Base-by-base conservation (phyloP, 2,888 invertebrate genomes). In the Tetragonula carbonaria region DNA sequence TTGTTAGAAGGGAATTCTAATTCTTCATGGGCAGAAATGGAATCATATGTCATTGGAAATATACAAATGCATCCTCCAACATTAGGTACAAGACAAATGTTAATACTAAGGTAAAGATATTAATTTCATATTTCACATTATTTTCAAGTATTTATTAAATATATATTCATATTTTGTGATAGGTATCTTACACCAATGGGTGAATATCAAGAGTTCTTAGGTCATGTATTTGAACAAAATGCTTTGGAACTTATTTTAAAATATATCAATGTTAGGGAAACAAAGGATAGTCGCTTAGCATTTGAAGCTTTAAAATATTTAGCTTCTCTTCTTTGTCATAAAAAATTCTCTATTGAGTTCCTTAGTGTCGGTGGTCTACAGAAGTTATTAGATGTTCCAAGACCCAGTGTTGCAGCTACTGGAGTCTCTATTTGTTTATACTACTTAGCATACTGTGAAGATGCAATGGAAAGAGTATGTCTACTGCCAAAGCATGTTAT, bases 331-430 rank as follows among this genome's bases (percentile, higher is more conserved):
- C 96, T 99, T 21, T 99, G 99, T 93, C 99, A 99, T 95, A 99
- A 99, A 95, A 99, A 99, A 95, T 99, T 99, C 95, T 98, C 98
- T 0, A 97, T 99, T 53, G 99, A 99, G 94, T 99, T 99, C 94
- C 97, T 99, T 73, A 96, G 97, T 80, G 96, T 97, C 93, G 97
- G 97, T 51, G 99, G 99, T 0, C 94, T 99, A 67, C 95, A 98
- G 96, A 96, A 97, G 84, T 96, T 99, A 74, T 95, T 99, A 21
- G 97, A 98, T 93, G 98, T 99, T 2, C 98, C 98, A 0, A 96
- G 98, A 53, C 99, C 99, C 0, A 98, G 99, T 55, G 97, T 99
- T 73, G 98, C 99, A 0, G 98, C 99, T 1, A 99, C 99, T 0
- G 99, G 98, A 21, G 99, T 99, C 2, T 98, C 99, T 0, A 98